Evolutionary conservation across 2,113 vertebrate genomes (phyloP), one percentile per base, ranked within the genome.

Genomic region (Haemorhous mexicanus): DNA sequence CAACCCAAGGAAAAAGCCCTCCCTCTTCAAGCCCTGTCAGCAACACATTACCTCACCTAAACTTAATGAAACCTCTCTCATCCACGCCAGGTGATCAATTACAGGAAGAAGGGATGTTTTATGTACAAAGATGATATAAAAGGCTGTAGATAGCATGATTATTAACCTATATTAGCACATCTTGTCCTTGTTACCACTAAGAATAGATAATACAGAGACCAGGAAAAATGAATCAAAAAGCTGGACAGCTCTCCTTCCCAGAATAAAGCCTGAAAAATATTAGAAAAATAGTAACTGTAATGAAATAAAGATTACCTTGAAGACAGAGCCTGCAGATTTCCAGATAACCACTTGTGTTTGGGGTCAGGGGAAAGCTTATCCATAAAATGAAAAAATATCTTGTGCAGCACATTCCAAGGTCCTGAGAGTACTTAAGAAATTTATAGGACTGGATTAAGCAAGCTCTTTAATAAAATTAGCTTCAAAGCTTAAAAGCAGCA

Each of bases 71-170:
- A 64, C 76, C 43, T 93, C 88, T 86, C 85, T 81, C 61, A 62
- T 74, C n/a, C 0, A 0, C 56, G 19, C 33, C 24, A 43, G 32
- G 46, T 70, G 82, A 84, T 93, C 53, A 70, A 95, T 86, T 64
- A 70, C 30, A 53, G 79, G 76, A 77, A 94, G 73, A 58, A 78
- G n/a, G 28, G 72, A 84, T 85, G 56, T 72, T 93, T 90, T 95
- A 68, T 91, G 62, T 93, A 95, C 85, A 64, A 90, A 89, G 72
- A 88, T 88, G 68, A 88, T 81, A 93, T 46, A 88, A 91, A 95
- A 95, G 39, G 56, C 84, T 94, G 63, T 59, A 87, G 94, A 95
- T 90, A 93, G 78, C 23, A 37, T 59, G 68, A 55, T 92, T 94
- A 82, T 95, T 84, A 89, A 56, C 50, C 37, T 74, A 16, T 84